phyloP scores from a whole-genome alignment of 2,888 invertebrate genomes.

The Pediacus dermestoides region DNA sequence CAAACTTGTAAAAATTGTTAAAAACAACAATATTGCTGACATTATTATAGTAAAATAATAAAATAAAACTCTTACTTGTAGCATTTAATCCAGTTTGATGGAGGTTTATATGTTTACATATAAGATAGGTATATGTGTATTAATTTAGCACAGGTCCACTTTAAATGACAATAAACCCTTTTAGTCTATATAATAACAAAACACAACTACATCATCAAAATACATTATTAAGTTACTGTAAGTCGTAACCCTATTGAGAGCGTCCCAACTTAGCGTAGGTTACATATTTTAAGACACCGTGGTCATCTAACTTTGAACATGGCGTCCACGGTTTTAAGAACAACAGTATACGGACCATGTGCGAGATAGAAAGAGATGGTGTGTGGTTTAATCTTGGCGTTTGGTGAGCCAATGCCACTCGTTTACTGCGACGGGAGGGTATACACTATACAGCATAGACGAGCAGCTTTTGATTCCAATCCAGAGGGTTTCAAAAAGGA shows the following conservation, averaged over 20 bases:
- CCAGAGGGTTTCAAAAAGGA: too few relatives aligned
- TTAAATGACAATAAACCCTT: too few relatives aligned
- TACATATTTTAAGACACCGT: slow-evolving; percentile 40
- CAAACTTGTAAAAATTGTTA: too few relatives aligned
- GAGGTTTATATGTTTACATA: too few relatives aligned
- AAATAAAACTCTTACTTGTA: too few relatives aligned
- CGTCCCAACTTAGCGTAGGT: slow-evolving; percentile 39
- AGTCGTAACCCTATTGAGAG: slow-evolving; percentile 32
- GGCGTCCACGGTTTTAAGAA: slow-evolving; percentile 30
- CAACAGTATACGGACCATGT: slow-evolving; percentile 20
- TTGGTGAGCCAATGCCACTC: slow-evolving; percentile 33
- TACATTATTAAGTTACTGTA: slow-evolving; percentile 36
- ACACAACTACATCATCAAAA: slow-evolving; percentile 28
- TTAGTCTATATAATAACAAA: slow-evolving; percentile 16
- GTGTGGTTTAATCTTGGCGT: slow-evolving; percentile 25
- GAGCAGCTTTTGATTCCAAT: too few relatives aligned
- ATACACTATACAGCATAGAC: slow-evolving; percentile 11
- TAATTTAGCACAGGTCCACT: too few relatives aligned
- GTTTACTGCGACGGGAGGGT: slow-evolving; percentile 34
- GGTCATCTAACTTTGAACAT: slow-evolving; percentile 36
- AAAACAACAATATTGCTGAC: too few relatives aligned
- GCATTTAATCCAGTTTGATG: too few relatives aligned
- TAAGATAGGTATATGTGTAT: too few relatives aligned
- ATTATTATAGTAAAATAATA: too few relatives aligned
- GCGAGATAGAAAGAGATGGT: slow-evolving; percentile 24